phyloP scores from a whole-genome alignment of 2,797 vertebrate genomes.

The Galagoides demidoff region DNA sequence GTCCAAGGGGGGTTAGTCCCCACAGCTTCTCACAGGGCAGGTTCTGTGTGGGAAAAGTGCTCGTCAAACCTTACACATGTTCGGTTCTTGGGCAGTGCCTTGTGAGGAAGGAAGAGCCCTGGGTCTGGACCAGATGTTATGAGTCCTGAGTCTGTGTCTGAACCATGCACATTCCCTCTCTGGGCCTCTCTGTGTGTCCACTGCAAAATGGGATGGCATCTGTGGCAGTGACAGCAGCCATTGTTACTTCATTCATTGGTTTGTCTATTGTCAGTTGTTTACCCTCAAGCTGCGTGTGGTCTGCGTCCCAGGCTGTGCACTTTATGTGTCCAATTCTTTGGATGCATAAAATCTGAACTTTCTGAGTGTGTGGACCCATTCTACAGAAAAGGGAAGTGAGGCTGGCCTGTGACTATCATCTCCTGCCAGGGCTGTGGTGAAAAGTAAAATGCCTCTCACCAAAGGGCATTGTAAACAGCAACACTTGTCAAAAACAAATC shows the following conservation, averaged over 20 bases:
- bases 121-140: not conserved
- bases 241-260: fast-evolving
- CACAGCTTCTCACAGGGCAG: not conserved
- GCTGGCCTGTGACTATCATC: not conserved
- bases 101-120: fast-evolving
- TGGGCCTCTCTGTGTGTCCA: not conserved
- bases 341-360: no score
- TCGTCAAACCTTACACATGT: fast-evolving
- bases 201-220: fast-evolving
- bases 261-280: fast-evolving
- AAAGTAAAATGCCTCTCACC: no score
- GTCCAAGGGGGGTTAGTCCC: not conserved
- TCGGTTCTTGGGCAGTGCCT: fast-evolving
- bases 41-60: not conserved
- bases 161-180: fast-evolving
- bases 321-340: not conserved
- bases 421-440: fast-evolving
- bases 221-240: fast-evolving
- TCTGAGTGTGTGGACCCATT: not conserved
- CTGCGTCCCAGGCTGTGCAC: fast-evolving
- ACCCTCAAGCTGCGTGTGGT: not conserved
- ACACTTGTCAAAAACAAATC: not conserved
- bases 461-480: fast-evolving
- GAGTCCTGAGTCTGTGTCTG: not conserved
- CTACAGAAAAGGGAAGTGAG: not conserved